A percentile compares a stretch with the other conserved stretches of the same genome.
Conservation (phyloP, 2,113 vertebrate genomes). For the Pachypanchax playfairii region DNA sequence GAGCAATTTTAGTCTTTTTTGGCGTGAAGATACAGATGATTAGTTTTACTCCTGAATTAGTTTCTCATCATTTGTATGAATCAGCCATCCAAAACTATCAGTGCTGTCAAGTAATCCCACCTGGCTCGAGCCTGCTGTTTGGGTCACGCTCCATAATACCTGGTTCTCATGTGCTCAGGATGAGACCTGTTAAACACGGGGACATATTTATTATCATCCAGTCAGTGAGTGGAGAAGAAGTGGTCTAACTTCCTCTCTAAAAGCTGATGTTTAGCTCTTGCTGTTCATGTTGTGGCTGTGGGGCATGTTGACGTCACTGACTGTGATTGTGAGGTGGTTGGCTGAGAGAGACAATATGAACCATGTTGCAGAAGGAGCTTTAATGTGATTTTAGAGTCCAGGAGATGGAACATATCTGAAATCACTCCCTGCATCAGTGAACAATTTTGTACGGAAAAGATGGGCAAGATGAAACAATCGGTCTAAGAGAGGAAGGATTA, state of each 20-base stretch:
- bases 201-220: conserved; percentile 68
- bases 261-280: conserved; percentile 23
- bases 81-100: conserved; percentile 16
- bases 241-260: conserved; percentile 1
- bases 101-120: conserved; percentile 38
- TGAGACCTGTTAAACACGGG: conserved; percentile 63
- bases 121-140: conserved; percentile 41
- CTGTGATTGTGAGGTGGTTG: conserved; percentile 42
- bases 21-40: background rate
- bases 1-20: conserved; percentile 1
- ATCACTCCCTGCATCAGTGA: conserved; percentile 4
- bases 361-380: conserved; percentile 23
- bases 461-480: conserved; percentile 26
- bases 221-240: conserved; percentile 55
- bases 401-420: conserved; percentile 5
- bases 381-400: conserved; percentile 31
- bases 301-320: conserved; percentile 42
- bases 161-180: conserved; percentile 53
- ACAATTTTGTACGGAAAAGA: conserved; percentile 19
- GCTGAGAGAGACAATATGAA: conserved; percentile 44
- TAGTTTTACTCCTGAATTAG: background rate
- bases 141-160: conserved; percentile 45
- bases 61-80: background rate
- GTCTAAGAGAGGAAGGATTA: conserved; percentile 44
- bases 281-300: conserved; percentile 12